Conservation (phyloP, 2,888 invertebrate genomes). For the Balanococcus diminutus region DNA sequence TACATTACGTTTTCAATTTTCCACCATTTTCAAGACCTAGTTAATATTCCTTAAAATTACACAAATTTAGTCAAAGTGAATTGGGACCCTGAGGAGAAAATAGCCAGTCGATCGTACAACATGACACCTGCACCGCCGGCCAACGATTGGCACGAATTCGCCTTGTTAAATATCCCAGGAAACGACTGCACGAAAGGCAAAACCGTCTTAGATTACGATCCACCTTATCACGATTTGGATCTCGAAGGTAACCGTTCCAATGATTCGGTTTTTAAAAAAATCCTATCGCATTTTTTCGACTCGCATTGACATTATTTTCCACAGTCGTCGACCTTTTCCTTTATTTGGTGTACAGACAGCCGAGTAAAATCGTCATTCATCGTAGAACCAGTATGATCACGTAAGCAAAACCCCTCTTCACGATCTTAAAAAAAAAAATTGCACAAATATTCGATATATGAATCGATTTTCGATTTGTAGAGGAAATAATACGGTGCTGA, state of each 20-base stretch:
- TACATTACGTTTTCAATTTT: not conserved
- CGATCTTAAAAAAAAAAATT: not conserved
- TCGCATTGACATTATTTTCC: not conserved
- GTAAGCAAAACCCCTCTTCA: not conserved
- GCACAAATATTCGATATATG: not conserved
- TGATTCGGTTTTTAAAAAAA: not conserved
- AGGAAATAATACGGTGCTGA: not conserved
- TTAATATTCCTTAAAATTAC: not conserved
- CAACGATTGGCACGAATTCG: not conserved
- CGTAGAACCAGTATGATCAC: not conserved
- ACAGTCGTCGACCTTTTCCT: conserved; percentile 6
- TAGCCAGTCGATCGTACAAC: not conserved
- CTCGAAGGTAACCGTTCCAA: not conserved
- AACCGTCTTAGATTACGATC: not conserved
- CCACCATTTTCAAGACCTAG: not conserved
- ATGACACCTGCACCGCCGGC: not conserved
- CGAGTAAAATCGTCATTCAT: not conserved
- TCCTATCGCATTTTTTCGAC: not conserved
- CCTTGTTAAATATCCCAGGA: not conserved
- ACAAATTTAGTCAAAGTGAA: not conserved
- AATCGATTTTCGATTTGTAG: too few relatives aligned
- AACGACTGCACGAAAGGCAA: not conserved
- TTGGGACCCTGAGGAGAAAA: conserved; percentile 4
- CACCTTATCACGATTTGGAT: not conserved
- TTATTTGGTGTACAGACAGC: not conserved